phyloP scores from a whole-genome alignment of 2,888 invertebrate species.

The Acanthosoma haemorrhoidale region DNA sequence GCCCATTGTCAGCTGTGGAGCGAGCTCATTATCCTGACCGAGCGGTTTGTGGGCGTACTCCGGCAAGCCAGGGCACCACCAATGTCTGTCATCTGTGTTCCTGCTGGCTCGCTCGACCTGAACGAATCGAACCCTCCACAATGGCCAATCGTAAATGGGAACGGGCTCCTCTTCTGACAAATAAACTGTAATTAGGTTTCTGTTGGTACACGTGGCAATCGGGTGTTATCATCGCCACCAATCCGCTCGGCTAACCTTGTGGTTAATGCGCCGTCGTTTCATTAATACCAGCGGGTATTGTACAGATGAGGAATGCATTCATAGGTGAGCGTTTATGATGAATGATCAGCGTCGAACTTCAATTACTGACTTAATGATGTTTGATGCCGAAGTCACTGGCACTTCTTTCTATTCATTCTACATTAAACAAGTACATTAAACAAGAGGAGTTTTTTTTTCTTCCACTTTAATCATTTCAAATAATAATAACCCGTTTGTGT shows the following conservation, averaged over 20 bases:
- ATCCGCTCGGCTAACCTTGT: background rate
- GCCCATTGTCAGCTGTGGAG: background rate
- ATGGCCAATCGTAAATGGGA: background rate
- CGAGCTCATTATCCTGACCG: background rate
- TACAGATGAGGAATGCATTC: no score
- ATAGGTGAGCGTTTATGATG: no score
- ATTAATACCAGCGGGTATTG: no score
- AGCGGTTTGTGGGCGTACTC: background rate
- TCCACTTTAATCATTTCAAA: no score
- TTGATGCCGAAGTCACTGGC: no score
- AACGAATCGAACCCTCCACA: slow-evolving; percentile 10
- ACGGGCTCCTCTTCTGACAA: background rate
- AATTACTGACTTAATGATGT: no score
- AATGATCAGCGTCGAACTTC: no score
- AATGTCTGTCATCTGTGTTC: background rate
- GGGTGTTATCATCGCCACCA: background rate
- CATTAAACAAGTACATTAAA: no score
- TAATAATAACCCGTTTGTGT: no score
- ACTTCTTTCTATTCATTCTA: no score
- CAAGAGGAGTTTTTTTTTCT: no score
- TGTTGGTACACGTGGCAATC: slow-evolving; percentile 11
- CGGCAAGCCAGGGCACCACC: background rate
- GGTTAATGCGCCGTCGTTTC: no score
- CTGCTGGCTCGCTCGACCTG: slow-evolving; percentile 3
- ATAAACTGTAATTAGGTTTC: background rate